Evolutionary conservation across 2,797 vertebrate genomes (phyloP).

Genomic region (Muscicapa comitata): DNA sequence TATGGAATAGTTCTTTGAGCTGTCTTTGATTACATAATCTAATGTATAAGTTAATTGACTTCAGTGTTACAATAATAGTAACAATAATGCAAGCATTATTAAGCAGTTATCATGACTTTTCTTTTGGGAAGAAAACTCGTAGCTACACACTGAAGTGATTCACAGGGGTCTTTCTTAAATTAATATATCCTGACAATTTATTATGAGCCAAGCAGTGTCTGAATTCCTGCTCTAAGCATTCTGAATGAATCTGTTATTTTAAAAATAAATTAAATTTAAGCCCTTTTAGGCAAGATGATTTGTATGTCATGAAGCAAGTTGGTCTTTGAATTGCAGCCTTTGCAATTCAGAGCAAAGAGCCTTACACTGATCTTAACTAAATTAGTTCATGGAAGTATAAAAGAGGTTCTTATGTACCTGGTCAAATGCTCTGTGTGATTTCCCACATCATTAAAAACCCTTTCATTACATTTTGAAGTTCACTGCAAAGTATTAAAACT

Average conservation of each 20-base stretch:
- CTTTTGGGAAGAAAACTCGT: background rate
- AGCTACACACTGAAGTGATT: background rate
- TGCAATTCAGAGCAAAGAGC: background rate
- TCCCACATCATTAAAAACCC: background rate
- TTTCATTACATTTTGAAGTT: background rate
- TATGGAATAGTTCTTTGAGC: background rate
- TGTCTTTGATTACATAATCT: background rate
- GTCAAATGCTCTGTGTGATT: background rate
- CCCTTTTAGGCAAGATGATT: background rate
- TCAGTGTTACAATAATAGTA: background rate
- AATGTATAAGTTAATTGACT: background rate
- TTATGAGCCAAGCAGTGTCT: background rate
- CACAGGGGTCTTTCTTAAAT: background rate
- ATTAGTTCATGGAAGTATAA: background rate
- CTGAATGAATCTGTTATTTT: background rate
- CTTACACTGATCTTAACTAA: background rate
- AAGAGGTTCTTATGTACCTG: background rate
- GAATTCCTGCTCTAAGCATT: background rate
- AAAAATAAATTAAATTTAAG: background rate
- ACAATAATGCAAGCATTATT: background rate
- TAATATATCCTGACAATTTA: background rate
- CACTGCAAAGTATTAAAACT: background rate
- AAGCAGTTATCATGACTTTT: background rate
- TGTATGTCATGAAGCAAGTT: background rate
- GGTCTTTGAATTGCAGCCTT: background rate